phyloP scores from a whole-genome alignment of 2,113 vertebrate genomes.

The Ceuthmochares aereus region DNA sequence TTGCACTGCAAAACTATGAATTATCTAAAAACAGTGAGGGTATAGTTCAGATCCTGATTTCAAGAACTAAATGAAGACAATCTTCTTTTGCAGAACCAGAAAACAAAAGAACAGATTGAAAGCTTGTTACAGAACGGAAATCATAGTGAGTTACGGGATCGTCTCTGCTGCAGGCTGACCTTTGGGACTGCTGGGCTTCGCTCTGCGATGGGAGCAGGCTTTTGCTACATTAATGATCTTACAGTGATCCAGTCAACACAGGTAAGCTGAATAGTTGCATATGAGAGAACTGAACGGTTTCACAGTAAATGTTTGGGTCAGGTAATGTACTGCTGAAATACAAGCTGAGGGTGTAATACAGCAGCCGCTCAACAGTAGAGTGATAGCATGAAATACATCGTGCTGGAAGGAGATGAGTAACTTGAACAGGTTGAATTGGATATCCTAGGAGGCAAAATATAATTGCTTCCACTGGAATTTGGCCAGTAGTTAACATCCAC shows the following conservation, averaged over 20 bases:
- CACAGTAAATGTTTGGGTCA: accelerated
- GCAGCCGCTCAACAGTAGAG: no score
- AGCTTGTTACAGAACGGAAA: conserved; percentile 76
- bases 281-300: background rate
- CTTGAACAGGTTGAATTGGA: background rate
- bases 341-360: background rate
- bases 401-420: background rate
- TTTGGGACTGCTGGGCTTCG: conserved; percentile 94
- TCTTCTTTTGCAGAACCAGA: conserved; percentile 79
- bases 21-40: accelerated
- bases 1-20: background rate
- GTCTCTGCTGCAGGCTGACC: conserved; percentile 86
- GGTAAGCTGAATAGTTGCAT: conserved; percentile 23
- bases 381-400: background rate
- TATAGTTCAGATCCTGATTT: accelerated
- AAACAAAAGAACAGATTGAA: conserved; percentile 88
- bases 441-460: background rate
- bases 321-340: accelerated
- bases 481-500: background rate
- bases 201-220: conserved; percentile 92
- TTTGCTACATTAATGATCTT: conserved; percentile 94
- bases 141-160: conserved; percentile 80
- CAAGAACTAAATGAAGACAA: accelerated
- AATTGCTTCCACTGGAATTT: background rate
- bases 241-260: conserved; percentile 95